A percentile compares a stretch with the other conserved stretches of the same genome.
Conservation (phyloP, 2,888 invertebrate genomes). For the Omphaloscelis lunosa region DNA sequence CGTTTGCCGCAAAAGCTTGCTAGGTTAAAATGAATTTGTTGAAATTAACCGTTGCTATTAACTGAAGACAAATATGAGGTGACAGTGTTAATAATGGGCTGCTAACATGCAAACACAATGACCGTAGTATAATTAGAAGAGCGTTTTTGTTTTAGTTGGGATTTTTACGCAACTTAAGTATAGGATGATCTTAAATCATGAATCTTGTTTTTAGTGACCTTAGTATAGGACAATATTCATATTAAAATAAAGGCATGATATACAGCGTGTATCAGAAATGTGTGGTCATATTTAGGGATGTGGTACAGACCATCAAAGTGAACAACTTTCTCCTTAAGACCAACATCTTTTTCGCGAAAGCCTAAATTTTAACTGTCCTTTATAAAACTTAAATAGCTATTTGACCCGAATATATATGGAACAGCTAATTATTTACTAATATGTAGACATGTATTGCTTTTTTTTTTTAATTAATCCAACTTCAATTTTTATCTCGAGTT, state of each 20-base stretch:
- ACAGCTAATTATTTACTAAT: background rate
- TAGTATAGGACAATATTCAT: background rate
- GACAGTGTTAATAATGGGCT: constrained; percentile 70
- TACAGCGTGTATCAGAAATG: too few species aligned
- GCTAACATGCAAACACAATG: constrained; percentile 70
- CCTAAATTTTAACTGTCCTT: background rate
- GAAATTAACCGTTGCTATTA: constrained; percentile 61
- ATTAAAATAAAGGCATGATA: too few species aligned
- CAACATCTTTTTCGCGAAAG: background rate
- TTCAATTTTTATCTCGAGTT: background rate
- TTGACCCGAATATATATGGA: background rate
- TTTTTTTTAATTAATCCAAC: too few species aligned
- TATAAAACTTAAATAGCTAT: background rate
- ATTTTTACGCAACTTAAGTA: too few species aligned
- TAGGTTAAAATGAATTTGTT: constrained; percentile 43
- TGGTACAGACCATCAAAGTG: too few species aligned
- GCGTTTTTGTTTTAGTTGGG: background rate
- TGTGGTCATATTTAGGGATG: too few species aligned
- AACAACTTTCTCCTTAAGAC: background rate
- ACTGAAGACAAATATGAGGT: constrained; percentile 72
- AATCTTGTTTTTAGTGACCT: background rate
- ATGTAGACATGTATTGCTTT: too few species aligned
- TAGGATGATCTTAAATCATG: too few species aligned
- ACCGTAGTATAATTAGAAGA: constrained; percentile 18
- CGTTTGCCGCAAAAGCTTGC: background rate